Evolutionary conservation across 2,113 vertebrate species (phyloP).

Genomic region (Manacus vitellinus): DNA sequence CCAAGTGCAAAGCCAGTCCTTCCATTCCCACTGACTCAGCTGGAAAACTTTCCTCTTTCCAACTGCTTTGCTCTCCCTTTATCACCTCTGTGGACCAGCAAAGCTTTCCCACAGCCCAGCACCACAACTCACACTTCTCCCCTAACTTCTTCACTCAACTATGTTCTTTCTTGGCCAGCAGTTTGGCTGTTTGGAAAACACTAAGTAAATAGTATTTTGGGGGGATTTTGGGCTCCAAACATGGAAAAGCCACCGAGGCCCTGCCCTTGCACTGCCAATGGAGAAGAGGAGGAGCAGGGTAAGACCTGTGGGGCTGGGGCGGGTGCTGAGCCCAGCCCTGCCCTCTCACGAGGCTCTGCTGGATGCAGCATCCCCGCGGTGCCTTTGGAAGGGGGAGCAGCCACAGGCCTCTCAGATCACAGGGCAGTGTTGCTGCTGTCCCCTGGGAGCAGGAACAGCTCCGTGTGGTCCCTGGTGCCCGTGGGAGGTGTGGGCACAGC

Average conservation of each 20-base stretch:
- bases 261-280: rapidly evolving
- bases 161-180: rapidly evolving
- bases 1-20: neutral
- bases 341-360: neutral
- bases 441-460: neutral
- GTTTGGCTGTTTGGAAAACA: neutral
- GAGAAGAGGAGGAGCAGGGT: neutral
- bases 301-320: rapidly evolving
- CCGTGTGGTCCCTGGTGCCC: rapidly evolving
- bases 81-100: neutral
- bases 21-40: neutral
- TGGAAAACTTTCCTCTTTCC: neutral
- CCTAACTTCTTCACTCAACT: neutral
- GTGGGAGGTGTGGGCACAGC: neutral
- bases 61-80: neutral
- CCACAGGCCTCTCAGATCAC: rapidly evolving
- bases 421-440: neutral
- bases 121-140: neutral
- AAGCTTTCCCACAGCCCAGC: neutral
- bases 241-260: rapidly evolving
- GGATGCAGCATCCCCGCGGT: neutral
- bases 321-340: neutral
- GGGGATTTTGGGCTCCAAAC: neutral
- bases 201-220: rapidly evolving
- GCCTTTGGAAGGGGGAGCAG: neutral